These are phyloP conservation scores for Sphaerodactylus townsendi DNA, from an alignment of 2,113 vertebrate species.

Conservation along the genomic window DNA sequence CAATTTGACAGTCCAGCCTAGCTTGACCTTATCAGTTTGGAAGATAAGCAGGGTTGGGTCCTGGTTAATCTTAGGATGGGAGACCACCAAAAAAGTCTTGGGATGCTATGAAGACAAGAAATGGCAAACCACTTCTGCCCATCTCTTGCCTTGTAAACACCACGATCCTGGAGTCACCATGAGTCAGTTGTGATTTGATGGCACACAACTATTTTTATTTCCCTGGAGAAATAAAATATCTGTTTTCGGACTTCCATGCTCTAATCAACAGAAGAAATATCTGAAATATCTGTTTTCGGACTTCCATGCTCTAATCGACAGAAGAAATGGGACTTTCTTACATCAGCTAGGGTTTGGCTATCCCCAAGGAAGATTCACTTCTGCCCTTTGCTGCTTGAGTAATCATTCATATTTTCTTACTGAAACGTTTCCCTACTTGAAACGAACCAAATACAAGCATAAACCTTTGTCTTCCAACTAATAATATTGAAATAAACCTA, in stretches of 20 bases:
- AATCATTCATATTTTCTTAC: background rate
- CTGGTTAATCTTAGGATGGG: no score
- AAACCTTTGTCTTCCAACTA: background rate
- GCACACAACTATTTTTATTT: background rate
- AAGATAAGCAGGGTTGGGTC: no score
- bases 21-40: no score
- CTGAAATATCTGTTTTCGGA: background rate
- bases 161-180: no score
- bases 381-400: background rate
- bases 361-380: background rate
- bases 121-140: no score
- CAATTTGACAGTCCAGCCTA: no score
- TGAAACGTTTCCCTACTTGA: background rate
- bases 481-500: background rate
- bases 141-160: no score
- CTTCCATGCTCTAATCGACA: background rate
- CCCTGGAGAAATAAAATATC: background rate
- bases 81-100: no score
- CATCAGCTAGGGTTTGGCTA: background rate
- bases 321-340: background rate
- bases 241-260: background rate
- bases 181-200: no score
- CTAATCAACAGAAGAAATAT: background rate
- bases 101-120: no score
- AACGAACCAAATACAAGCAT: background rate